phyloP scores from a whole-genome alignment of 2,113 vertebrate genomes.

The Dryoscopus gambensis region DNA sequence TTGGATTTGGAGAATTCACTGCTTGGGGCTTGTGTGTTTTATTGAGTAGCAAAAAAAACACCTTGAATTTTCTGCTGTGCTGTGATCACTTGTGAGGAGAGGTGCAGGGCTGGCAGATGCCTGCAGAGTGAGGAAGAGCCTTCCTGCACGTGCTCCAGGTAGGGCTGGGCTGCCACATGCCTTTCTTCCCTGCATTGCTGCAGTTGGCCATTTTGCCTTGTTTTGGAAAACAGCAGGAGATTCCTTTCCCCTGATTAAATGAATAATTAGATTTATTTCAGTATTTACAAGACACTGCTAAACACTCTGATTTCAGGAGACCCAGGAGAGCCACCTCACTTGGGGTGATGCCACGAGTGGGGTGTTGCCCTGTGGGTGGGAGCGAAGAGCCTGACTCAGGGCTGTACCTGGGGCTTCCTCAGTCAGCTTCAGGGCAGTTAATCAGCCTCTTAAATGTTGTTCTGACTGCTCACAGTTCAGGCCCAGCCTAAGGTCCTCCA shows the following conservation, averaged over 20 bases:
- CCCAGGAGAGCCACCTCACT: background rate
- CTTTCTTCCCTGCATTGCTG: background rate
- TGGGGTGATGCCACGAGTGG: background rate
- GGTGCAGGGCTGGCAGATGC: background rate
- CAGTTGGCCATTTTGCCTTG: background rate
- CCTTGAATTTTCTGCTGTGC: background rate
- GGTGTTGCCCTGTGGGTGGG: rapidly evolving
- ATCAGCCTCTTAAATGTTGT: background rate
- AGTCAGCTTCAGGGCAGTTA: background rate
- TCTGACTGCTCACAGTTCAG: background rate
- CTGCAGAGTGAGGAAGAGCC: background rate
- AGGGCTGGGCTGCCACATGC: background rate
- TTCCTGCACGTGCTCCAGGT: background rate
- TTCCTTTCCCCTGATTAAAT: background rate
- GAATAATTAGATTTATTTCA: background rate
- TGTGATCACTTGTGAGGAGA: background rate
- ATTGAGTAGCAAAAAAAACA: background rate
- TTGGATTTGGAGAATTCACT: background rate
- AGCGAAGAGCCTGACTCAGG: background rate
- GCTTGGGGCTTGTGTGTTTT: background rate
- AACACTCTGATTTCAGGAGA: background rate
- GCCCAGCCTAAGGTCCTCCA: background rate
- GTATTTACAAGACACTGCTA: background rate
- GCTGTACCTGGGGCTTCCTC: background rate
- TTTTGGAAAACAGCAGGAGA: background rate